Evolutionary conservation across 2,888 invertebrate genomes (phyloP).

Genomic region (Epiblema foenella): DNA sequence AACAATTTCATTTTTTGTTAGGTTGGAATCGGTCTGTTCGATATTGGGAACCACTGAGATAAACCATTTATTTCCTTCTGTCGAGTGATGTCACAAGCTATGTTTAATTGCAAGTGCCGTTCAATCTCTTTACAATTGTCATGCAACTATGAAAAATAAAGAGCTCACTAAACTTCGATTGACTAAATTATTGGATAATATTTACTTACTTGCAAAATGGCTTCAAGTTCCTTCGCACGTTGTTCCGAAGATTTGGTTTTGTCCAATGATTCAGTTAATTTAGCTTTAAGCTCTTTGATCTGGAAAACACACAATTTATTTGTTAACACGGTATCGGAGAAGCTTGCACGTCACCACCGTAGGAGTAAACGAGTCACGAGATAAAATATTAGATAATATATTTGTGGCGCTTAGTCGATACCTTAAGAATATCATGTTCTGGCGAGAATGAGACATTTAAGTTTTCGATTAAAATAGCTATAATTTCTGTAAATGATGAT

Average conservation of each 20-base stretch:
- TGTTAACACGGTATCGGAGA: too few relatives aligned
- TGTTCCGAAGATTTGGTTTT: constrained; percentile 84
- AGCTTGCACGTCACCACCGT: not conserved
- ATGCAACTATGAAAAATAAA: too few relatives aligned
- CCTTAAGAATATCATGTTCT: not conserved
- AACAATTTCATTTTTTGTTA: too few relatives aligned
- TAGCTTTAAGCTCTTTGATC: constrained; percentile 76
- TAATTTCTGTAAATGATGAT: too few relatives aligned
- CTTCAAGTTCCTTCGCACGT: constrained; percentile 84
- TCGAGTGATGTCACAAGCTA: too few relatives aligned
- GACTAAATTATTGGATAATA: constrained; percentile 6
- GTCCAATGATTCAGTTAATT: constrained; percentile 78
- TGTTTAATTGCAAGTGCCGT: too few relatives aligned
- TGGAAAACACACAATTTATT: constrained; percentile 51
- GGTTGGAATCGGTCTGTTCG: too few relatives aligned
- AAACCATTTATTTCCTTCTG: too few relatives aligned
- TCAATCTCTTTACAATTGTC: too few relatives aligned
- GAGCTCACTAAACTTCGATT: not conserved
- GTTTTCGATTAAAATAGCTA: too few relatives aligned
- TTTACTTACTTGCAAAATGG: constrained; percentile 82
- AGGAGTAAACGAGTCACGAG: too few relatives aligned
- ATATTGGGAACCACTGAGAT: too few relatives aligned
- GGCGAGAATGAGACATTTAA: not conserved
- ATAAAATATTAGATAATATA: not conserved
- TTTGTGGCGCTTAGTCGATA: not conserved